Conservation (phyloP, 2,888 invertebrate genomes). For the Sclerodermus sp. region DNA sequence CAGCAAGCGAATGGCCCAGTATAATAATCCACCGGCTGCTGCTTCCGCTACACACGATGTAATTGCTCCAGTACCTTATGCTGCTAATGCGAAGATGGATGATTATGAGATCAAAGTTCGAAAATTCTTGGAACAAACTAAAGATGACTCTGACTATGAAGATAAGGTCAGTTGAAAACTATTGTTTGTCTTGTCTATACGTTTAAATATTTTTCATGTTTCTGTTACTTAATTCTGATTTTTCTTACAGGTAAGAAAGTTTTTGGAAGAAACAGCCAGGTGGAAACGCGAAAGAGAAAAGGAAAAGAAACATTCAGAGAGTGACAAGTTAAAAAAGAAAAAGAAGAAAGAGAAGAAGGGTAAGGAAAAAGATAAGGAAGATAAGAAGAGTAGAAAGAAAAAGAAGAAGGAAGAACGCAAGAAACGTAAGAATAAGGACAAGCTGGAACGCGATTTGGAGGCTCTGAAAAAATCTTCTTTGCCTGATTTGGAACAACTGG, state of each 20-base stretch:
- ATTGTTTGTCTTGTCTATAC: background rate
- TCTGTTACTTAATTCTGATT: background rate
- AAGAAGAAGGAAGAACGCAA: conserved; percentile 69
- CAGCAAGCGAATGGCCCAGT: conserved; percentile 82
- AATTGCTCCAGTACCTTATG: conserved; percentile 58
- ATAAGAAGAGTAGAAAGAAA: conserved; percentile 59
- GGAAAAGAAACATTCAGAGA: conserved; percentile 72
- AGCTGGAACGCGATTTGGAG: conserved; percentile 66
- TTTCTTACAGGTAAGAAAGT: conserved; percentile 69
- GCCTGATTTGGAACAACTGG: conserved; percentile 75
- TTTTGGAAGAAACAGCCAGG: conserved; percentile 79
- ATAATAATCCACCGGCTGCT: conserved; percentile 71
- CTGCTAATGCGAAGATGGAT: conserved; percentile 56
- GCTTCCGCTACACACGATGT: conserved; percentile 58
- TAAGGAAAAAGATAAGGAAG: conserved; percentile 70
- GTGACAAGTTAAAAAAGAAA: conserved; percentile 68
- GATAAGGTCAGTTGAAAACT: conserved; percentile 61
- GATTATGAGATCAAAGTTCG: conserved; percentile 73
- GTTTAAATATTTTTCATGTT: conserved; percentile 1
- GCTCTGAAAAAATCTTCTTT: conserved; percentile 68
- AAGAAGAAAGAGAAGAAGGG: conserved; percentile 75
- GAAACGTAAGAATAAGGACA: conserved; percentile 59
- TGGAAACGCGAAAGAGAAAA: conserved; percentile 76
- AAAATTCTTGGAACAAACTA: conserved; percentile 76
- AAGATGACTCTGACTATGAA: conserved; percentile 83